Evolutionary conservation across 2,113 vertebrate species (phyloP).

Genomic region (Morone chrysops): DNA sequence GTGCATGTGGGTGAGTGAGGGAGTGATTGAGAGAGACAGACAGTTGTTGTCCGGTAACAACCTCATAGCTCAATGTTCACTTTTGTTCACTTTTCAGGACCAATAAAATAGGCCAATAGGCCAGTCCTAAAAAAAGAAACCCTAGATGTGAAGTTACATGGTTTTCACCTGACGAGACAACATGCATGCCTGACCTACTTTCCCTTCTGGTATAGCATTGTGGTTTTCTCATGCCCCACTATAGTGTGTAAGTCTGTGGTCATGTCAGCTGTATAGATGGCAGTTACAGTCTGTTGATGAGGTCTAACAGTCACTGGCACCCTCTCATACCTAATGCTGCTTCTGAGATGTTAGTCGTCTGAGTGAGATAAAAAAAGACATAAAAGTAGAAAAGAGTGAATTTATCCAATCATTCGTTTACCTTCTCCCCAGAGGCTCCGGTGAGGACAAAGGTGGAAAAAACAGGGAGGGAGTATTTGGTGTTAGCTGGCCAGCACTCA

Average conservation of each 20-base stretch:
- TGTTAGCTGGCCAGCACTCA: constrained; percentile 95
- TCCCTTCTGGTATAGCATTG: constrained; percentile 7
- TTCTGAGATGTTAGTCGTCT: neutral
- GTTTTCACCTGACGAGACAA: constrained; percentile 27
- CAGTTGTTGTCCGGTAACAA: neutral
- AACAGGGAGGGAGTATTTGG: constrained; percentile 96
- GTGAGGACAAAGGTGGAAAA: constrained; percentile 99
- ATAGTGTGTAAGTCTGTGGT: constrained; percentile 19
- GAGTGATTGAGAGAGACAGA: neutral
- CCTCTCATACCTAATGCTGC: constrained; percentile 11
- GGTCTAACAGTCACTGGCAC: constrained; percentile 36
- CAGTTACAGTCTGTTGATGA: constrained; percentile 40
- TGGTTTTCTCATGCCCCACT: constrained; percentile 31
- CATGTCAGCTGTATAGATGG: constrained; percentile 25
- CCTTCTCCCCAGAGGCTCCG: constrained; percentile 98
- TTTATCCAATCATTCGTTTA: constrained; percentile 62
- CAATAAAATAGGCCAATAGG: too few species aligned
- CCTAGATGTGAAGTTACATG: neutral
- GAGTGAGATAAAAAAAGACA: neutral
- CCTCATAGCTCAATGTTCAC: neutral
- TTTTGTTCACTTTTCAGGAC: neutral
- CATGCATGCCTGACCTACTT: constrained; percentile 58
- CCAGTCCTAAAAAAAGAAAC: neutral
- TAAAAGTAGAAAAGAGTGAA: neutral
- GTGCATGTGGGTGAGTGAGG: neutral